phyloP scores from a whole-genome alignment of 1,140 invertebrate genomes.

The Meloidogyne hapla region DNA sequence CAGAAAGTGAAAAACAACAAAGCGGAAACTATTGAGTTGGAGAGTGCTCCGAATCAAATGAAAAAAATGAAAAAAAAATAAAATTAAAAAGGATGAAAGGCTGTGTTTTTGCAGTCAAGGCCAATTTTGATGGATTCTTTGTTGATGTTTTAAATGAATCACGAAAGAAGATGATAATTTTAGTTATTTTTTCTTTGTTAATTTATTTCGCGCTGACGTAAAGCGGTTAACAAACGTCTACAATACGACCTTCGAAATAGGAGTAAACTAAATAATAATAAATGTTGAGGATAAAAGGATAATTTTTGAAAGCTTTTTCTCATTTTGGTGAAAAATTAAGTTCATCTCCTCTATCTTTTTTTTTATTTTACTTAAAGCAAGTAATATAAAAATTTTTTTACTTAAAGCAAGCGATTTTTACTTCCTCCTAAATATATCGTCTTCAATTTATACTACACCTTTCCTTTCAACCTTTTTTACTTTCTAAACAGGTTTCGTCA shows the following conservation, averaged over 20 bases:
- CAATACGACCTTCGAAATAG: too few species aligned
- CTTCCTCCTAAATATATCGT: neutral
- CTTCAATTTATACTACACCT: neutral
- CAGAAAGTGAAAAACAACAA: conserved; percentile 3
- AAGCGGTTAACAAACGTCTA: neutral
- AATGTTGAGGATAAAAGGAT: too few species aligned
- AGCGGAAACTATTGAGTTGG: neutral
- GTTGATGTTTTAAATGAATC: neutral
- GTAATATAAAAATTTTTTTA: too few species aligned
- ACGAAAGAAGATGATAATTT: neutral
- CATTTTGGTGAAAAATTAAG: too few species aligned
- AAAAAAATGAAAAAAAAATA: too few species aligned
- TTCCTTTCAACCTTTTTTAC: neutral
- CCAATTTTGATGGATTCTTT: neutral
- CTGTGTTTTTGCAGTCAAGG: neutral
- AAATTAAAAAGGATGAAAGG: neutral
- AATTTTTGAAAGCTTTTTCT: too few species aligned
- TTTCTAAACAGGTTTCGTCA: neutral
- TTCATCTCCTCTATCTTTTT: too few species aligned
- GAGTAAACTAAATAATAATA: too few species aligned
- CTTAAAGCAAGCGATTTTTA: neutral
- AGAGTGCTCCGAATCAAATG: neutral
- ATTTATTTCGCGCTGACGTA: neutral
- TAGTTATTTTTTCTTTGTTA: neutral
- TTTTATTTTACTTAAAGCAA: too few species aligned